Percentiles rank a stretch among this genome's conserved stretches.
These are phyloP conservation scores for Poeciliopsis occidentalis DNA, from an alignment of 2,113 vertebrate species.

Conservation along the genomic window DNA sequence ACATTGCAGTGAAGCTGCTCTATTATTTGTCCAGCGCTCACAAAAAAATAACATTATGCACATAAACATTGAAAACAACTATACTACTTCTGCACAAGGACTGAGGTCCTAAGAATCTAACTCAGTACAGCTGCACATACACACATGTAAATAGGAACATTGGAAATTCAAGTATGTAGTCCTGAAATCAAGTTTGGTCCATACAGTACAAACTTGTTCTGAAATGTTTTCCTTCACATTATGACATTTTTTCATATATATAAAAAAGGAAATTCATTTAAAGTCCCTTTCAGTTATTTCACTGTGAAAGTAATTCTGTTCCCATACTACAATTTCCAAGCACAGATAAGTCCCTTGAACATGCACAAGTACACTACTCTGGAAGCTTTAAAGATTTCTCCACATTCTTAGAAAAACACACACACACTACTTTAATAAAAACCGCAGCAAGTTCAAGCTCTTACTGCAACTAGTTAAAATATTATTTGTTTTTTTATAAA, in stretches of 20 bases:
- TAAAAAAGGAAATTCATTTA: background rate
- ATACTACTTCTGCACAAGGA: background rate
- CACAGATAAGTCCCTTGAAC: background rate
- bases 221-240: background rate
- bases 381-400: no score
- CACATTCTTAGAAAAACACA: no score
- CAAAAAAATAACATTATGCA: background rate
- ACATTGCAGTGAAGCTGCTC: background rate
- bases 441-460: background rate
- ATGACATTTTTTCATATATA: background rate
- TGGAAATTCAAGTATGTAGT: background rate
- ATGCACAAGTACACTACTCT: background rate
- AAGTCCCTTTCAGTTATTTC: background rate
- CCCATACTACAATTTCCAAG: background rate
- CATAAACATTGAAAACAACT: background rate
- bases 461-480: background rate
- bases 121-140: background rate
- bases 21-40: background rate
- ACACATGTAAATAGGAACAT: background rate
- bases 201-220: background rate
- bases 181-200: background rate
- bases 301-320: background rate
- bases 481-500: background rate
- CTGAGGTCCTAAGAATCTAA: background rate
- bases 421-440: background rate